These are phyloP conservation scores for Polia nebulosa DNA, from an alignment of 2,888 invertebrate species.

Conservation along the genomic window DNA sequence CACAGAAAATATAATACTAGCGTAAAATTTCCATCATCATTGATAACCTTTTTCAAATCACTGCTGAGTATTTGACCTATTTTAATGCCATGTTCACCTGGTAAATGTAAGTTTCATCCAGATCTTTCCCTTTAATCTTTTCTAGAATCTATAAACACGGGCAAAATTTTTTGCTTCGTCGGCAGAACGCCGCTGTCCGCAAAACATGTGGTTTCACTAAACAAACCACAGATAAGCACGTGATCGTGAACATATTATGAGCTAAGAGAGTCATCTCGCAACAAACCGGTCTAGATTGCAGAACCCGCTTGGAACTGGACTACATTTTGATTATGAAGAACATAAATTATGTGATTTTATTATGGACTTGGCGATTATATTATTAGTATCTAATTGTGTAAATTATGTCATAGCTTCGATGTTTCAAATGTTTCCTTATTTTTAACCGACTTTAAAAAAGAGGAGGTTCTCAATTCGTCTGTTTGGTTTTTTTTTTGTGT, in stretches of 20 bases:
- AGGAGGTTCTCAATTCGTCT: too few species aligned
- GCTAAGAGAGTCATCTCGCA: neutral
- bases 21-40: too few species aligned
- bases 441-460: too few species aligned
- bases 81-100: too few species aligned
- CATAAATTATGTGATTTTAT: slow-evolving; percentile 18
- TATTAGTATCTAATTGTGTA: neutral
- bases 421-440: neutral
- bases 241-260: slow-evolving; percentile 8
- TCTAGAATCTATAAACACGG: too few species aligned
- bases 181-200: neutral
- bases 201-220: neutral
- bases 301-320: slow-evolving; percentile 23
- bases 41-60: too few species aligned
- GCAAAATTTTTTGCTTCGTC: neutral
- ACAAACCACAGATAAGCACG: neutral
- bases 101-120: too few species aligned
- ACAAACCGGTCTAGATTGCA: slow-evolving; percentile 11
- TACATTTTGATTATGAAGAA: neutral
- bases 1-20: too few species aligned
- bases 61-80: too few species aligned
- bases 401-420: slow-evolving; percentile 6
- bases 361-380: neutral
- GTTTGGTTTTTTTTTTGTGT: too few species aligned
- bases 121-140: too few species aligned